Evolutionary conservation across 2,797 vertebrate species (phyloP).

Genomic region (Taenioides sp.): DNA sequence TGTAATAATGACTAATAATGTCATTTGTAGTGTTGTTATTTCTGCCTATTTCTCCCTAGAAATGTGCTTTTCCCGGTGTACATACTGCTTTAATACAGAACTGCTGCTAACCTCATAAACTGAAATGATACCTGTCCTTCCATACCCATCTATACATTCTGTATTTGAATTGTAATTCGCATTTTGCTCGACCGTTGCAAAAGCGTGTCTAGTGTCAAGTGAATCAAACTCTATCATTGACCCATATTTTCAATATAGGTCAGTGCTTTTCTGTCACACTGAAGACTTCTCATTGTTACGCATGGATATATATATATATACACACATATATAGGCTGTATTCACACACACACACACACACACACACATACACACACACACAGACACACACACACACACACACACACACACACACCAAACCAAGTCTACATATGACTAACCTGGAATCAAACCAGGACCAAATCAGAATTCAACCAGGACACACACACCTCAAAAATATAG

Average conservation of each 20-base stretch:
- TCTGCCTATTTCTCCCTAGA: background rate
- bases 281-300: slow-evolving; percentile 9
- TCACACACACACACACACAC: background rate
- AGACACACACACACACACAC: background rate
- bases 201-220: slow-evolving; percentile 12
- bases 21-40: background rate
- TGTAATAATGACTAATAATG: background rate
- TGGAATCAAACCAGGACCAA: background rate
- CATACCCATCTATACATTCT: background rate
- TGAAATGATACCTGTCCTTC: background rate
- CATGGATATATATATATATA: background rate
- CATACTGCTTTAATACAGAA: background rate
- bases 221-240: background rate
- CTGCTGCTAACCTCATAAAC: background rate
- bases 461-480: no score
- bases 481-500: background rate
- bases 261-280: slow-evolving; percentile 21
- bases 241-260: slow-evolving; percentile 26
- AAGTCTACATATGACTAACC: background rate
- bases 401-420: background rate
- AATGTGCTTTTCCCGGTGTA: background rate
- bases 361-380: no score
- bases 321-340: background rate
- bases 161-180: background rate
- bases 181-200: slow-evolving; percentile 5